Percentiles rank a stretch among this genome's conserved stretches.
Evolutionary conservation across 2,888 invertebrate species (phyloP).

Genomic region (Ectemnius cavifrons): DNA sequence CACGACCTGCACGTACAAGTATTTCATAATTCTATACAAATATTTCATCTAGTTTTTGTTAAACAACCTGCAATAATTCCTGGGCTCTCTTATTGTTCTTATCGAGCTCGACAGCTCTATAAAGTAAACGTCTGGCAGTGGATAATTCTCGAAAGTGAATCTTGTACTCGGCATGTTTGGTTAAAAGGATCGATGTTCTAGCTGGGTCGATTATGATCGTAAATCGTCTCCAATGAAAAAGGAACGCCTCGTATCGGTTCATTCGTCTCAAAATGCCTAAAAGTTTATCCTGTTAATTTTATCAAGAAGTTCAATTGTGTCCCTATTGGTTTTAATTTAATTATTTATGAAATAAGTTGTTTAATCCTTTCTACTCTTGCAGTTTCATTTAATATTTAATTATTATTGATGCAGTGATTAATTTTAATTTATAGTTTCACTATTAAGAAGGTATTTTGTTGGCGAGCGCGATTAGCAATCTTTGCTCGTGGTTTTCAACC

Average conservation of each 20-base stretch:
- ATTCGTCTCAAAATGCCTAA: conserved; percentile 47
- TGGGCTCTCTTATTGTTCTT: conserved; percentile 43
- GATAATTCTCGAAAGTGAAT: conserved; percentile 52
- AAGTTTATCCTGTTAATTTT: conserved; percentile 50
- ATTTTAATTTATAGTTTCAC: too few relatives aligned
- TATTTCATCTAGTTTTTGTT: background rate
- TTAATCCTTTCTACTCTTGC: background rate
- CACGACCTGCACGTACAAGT: conserved; percentile 37
- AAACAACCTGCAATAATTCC: conserved; percentile 52
- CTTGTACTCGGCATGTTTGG: conserved; percentile 58
- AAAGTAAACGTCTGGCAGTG: conserved; percentile 54
- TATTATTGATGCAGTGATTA: too few relatives aligned
- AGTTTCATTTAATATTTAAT: too few relatives aligned
- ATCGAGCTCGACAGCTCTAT: conserved; percentile 54
- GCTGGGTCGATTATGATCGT: conserved; percentile 25
- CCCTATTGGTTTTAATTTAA: too few relatives aligned
- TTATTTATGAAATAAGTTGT: too few relatives aligned
- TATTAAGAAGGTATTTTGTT: too few relatives aligned
- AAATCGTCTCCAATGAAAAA: conserved; percentile 53
- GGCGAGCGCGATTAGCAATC: too few relatives aligned
- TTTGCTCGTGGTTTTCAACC: too few relatives aligned
- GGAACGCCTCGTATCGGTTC: conserved; percentile 55
- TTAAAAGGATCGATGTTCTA: conserved; percentile 49
- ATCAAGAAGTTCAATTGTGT: too few relatives aligned
- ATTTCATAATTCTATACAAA: too few relatives aligned